Evolutionary conservation across 2,888 invertebrate species (phyloP).

Genomic region (Clitarchus hookeri): DNA sequence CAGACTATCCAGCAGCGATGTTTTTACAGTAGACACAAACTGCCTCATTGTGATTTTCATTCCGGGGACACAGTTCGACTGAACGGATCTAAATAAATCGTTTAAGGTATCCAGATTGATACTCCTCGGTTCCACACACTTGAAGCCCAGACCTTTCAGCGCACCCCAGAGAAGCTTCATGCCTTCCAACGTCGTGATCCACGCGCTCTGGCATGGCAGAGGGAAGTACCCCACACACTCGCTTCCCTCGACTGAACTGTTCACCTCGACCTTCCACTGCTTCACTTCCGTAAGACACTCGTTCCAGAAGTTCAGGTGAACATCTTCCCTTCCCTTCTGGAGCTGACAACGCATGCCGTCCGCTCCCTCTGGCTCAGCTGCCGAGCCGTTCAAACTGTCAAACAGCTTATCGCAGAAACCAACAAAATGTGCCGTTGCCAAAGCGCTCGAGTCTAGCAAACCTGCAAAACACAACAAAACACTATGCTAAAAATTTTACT

Average conservation of each 20-base stretch:
- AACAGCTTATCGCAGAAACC: conserved; percentile 3
- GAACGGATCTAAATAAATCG: background rate
- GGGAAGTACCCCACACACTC: background rate
- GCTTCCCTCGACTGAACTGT: background rate
- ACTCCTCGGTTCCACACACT: background rate
- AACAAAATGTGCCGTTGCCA: background rate
- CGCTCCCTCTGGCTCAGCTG: background rate
- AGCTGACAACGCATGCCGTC: background rate
- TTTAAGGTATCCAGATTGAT: background rate
- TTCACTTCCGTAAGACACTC: background rate
- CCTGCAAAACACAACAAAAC: background rate
- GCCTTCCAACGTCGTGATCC: background rate
- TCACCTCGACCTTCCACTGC: background rate
- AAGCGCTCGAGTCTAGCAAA: background rate
- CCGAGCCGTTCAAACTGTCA: background rate
- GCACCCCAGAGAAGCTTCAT: background rate
- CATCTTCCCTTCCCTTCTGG: background rate
- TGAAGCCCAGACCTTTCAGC: background rate
- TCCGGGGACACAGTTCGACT: background rate
- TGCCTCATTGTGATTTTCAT: background rate
- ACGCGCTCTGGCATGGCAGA: background rate
- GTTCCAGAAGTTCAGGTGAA: background rate
- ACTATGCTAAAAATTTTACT: no score
- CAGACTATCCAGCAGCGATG: background rate
- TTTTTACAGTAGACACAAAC: background rate